phyloP scores from a whole-genome alignment of 2,888 invertebrate species.

The Pseudanteris insignis region DNA sequence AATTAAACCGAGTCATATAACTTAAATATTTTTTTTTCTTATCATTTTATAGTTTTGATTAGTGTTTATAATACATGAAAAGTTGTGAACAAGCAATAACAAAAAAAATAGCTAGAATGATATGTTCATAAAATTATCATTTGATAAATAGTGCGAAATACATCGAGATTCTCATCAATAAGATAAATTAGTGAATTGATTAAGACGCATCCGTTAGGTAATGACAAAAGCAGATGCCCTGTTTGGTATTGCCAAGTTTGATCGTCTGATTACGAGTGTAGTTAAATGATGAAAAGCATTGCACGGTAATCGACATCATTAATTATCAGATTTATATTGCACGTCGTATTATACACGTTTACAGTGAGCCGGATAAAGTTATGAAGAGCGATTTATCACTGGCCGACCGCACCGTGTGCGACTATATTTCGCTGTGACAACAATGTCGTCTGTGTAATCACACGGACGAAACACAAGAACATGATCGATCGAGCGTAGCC shows the following conservation, averaged over 20 bases:
- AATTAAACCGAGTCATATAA: no score
- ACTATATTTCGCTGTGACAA: constrained; percentile 35
- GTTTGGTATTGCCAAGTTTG: neutral
- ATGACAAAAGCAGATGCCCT: neutral
- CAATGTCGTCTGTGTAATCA: constrained; percentile 35
- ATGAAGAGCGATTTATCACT: constrained; percentile 47
- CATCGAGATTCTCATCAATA: no score
- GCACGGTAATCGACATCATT: constrained; percentile 37
- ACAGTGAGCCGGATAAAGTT: constrained; percentile 36
- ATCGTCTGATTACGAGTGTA: constrained; percentile 22
- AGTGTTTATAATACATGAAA: no score
- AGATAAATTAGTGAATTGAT: no score
- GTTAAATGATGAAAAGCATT: constrained; percentile 32
- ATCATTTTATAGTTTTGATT: no score
- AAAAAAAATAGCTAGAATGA: no score
- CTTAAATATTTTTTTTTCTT: no score
- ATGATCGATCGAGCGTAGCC: constrained; percentile 5
- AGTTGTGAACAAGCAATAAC: no score
- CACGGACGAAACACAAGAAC: constrained; percentile 21
- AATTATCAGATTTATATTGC: constrained; percentile 45
- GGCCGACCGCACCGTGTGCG: constrained; percentile 18
- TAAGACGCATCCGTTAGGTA: no score
- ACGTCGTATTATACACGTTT: constrained; percentile 27
- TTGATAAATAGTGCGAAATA: no score
- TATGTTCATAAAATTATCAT: no score